These are phyloP conservation scores for Acipenser oxyrinchus DNA, from an alignment of 2,797 vertebrate genomes.

Conservation along the genomic window DNA sequence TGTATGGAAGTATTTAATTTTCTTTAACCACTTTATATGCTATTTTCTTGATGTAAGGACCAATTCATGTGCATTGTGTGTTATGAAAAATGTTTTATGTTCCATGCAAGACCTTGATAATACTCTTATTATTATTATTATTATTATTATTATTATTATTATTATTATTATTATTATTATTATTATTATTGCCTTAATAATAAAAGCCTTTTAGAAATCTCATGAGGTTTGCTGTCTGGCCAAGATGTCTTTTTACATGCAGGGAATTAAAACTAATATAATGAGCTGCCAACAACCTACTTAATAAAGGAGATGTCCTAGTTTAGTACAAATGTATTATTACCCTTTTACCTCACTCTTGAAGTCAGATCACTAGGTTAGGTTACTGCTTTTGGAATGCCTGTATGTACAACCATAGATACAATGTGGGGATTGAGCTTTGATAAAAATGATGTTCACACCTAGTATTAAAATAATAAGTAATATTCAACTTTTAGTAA, in stretches of 20 bases:
- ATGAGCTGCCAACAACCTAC: constrained; percentile 5
- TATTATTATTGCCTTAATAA: not conserved
- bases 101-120: no score
- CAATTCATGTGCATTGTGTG: no score
- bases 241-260: constrained; percentile 2
- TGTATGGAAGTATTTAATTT: no score
- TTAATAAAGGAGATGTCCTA: constrained; percentile 7
- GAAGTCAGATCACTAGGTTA: constrained; percentile 5
- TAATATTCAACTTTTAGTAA: no score
- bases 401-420: no score
- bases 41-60: no score
- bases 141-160: not conserved
- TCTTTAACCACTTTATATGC: no score
- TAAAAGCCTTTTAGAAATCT: not conserved
- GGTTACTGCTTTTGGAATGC: not conserved
- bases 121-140: not conserved
- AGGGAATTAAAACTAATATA: constrained; percentile 19
- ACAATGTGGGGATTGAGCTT: no score
- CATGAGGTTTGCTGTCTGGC: not conserved
- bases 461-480: no score
- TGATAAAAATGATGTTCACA: no score
- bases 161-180: not conserved
- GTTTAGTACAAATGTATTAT: not conserved
- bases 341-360: constrained; percentile 4
- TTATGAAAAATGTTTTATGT: no score